Base-by-base conservation (phyloP, 2,797 vertebrate genomes). In the Rhodeus uyekii region DNA sequence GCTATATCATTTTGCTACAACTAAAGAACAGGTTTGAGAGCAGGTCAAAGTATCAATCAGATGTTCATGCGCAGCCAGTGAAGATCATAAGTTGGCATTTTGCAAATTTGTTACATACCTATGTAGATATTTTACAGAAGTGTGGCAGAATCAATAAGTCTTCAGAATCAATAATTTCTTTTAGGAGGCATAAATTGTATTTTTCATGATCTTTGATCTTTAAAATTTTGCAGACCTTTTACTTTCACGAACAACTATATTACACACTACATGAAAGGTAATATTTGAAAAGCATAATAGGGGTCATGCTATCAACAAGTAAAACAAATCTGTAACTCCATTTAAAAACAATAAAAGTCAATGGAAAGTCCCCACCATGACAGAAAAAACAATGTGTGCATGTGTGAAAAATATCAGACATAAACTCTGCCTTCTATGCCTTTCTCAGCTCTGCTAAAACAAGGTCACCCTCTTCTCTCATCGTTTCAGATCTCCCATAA, bases 401-500 rank as follows among this genome's bases (percentile, higher is more conserved):
- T 76, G 8, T 22, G 55, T 61, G 24, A 19, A 27, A 76, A 60
- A 63, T 24, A 75, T 27, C 36, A 61, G 69, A 77, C 53, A 27
- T 76, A 46, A 50, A 71, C 61, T 63, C 2, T 84, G 55, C 87
- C 76, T n/a, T n/a, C 86, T 80, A 74, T 84, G 81, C 76, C 68
- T 83, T 76, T 78, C 74, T 50, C 42, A 77, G 77, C 58, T 78
- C 48, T 48, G 76, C 81, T 76, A 77, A 83, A 55, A 79, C 83
- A 88, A 86, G 81, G 83, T 86, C 82, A 74, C 78, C 78, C 36
- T 44, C 39, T 61, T 60, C 74, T 75, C 68, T 77, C 80, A 71
- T 80, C 60, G 65, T 82, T 86, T 80, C 71, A 78, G 60, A 82
- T 81, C 69, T 85, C 39, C 78, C 76, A 78, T 88, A 83, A 85